Evolutionary conservation across 2,888 invertebrate species (phyloP), one percentile per base, ranked within the genome.

Genomic region (Lasioglossum marginatum): DNA sequence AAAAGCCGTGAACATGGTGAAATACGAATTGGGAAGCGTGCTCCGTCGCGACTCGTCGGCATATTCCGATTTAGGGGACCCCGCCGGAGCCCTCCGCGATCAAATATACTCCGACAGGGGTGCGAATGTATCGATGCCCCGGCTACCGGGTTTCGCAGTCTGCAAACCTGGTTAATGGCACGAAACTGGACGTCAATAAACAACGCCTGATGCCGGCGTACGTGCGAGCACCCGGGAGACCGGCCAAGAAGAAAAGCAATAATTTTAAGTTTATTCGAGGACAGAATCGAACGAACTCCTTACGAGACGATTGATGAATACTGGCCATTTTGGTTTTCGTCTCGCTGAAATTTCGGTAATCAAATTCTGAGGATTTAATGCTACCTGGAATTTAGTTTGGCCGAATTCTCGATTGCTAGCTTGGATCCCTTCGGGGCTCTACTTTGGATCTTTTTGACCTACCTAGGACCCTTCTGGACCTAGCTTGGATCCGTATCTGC

Each of bases 1-100:
- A 84, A 84, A 87, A 87, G 81, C 87, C 82, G 71, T 72, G 83
- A 79, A 77, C 89, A 70, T 43, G 68, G 78, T 77, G 90, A 88
- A 89, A 90, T 90, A 89, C 90, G 89, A 90, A 90, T 92, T 91
- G 91, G 88, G 88, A 91, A 90, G 88, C 93, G 93, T 93, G 93
- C 91, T 90, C 86, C 74, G 88, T 83, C 88, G 87, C 88, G 87
- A 84, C 87, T 90, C 90, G 84, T 66, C 81, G 87, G 93, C 92
- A 93, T 91, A 91, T 93, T 90, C 90, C 91, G 92, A 91, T 91
- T 92, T 90, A 92, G 89, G 86, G 87, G 82, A 52, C 75, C 52
- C 8, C 23, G 74, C 70, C 68, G 74, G 81, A 80, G 71, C 81
- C 81, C 70, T 57, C 48, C 37, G 40, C 66, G 66, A 82, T 74